These are phyloP conservation scores for Bombus impatiens DNA, from an alignment of 1,140 invertebrate species.

Conservation along the genomic window DNA sequence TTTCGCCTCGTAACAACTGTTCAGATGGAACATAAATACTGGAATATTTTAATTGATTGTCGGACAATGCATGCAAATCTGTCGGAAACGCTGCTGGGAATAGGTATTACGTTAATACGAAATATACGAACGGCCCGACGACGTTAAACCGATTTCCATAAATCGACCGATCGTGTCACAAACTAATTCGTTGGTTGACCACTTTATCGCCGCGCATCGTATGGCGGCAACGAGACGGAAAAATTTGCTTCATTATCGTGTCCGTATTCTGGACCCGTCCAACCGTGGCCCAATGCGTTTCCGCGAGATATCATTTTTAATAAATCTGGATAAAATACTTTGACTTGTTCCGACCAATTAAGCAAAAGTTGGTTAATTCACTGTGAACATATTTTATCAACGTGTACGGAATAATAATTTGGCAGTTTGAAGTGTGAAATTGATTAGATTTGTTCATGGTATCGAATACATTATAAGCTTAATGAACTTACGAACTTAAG, in stretches of 20 bases:
- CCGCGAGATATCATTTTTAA: no score
- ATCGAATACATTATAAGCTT: background rate
- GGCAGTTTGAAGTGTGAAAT: background rate
- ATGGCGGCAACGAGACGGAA: slow-evolving; percentile 11
- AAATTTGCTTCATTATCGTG: slow-evolving; percentile 36
- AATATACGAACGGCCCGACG: slow-evolving; percentile 48
- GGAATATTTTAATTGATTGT: slow-evolving; percentile 64
- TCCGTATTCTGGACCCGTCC: background rate
- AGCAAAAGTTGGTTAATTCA: no score
- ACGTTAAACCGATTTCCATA: slow-evolving; percentile 77
- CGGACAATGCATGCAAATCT: slow-evolving; percentile 72
- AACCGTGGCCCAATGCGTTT: no score
- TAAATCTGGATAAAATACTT: no score
- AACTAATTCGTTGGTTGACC: slow-evolving; percentile 61
- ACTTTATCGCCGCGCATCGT: slow-evolving; percentile 44
- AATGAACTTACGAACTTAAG: background rate
- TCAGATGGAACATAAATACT: slow-evolving; percentile 34
- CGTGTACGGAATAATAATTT: background rate
- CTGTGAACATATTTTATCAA: background rate
- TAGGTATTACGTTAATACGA: slow-evolving; percentile 73
- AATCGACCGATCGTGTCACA: slow-evolving; percentile 67
- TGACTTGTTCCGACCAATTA: no score
- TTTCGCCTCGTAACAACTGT: slow-evolving; percentile 20
- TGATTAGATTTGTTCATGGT: background rate
- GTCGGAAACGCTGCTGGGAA: slow-evolving; percentile 36